Conservation (phyloP, 2,888 invertebrate genomes). For the Acrobasis repandana region DNA sequence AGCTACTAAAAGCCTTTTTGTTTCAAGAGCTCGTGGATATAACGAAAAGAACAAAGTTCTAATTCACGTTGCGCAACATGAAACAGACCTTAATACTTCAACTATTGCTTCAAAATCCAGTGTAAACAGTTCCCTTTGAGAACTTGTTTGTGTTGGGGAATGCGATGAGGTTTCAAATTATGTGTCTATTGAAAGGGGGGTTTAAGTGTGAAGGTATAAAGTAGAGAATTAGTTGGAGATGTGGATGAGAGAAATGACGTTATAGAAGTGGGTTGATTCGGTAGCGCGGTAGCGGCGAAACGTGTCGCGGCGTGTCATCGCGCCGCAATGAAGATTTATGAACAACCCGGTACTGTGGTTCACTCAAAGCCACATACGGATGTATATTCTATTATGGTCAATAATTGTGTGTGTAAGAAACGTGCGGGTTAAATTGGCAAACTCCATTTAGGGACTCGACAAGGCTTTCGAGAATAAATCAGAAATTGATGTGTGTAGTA, state of each 20-base stretch:
- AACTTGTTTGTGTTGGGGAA: constrained; percentile 60
- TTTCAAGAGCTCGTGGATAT: constrained; percentile 56
- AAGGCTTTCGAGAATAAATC: constrained; percentile 13
- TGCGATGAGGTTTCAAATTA: constrained; percentile 54
- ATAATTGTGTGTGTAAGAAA: constrained; percentile 36
- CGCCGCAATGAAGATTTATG: constrained; percentile 82
- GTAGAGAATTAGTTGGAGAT: constrained; percentile 37
- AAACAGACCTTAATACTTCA: constrained; percentile 55
- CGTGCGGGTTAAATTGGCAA: constrained; percentile 18
- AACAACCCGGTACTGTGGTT: constrained; percentile 68
- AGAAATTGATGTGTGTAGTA: constrained; percentile 12
- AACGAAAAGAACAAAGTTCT: constrained; percentile 77
- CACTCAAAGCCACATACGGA: constrained; percentile 59
- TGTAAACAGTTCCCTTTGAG: constrained; percentile 46
- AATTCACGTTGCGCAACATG: constrained; percentile 44
- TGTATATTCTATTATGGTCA: constrained; percentile 61
- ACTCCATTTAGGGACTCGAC: constrained; percentile 13
- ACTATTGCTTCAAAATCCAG: constrained; percentile 51
- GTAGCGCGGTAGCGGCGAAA: constrained; percentile 78
- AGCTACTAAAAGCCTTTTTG: constrained; percentile 51
- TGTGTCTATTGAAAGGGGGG: constrained; percentile 21
- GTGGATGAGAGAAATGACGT: constrained; percentile 47
- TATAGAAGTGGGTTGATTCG: constrained; percentile 41
- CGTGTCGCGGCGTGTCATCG: constrained; percentile 82
- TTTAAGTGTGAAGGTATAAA: constrained; percentile 34